phyloP scores from a whole-genome alignment of 2,888 invertebrate species.

The Pseudeuparius sepicola region DNA sequence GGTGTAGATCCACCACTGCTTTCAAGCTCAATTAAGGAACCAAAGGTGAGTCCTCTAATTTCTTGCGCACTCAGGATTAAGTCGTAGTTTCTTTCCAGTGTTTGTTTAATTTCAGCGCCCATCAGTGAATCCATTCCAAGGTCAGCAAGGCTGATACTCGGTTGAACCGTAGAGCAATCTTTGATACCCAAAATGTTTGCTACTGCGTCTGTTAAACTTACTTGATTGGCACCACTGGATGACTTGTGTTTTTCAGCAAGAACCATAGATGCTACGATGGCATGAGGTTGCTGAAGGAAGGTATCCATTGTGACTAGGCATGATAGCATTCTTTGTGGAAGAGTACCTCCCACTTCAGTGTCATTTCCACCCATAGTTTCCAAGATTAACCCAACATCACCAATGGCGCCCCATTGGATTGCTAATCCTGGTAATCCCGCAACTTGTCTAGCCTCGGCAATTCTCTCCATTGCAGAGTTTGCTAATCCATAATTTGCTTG shows the following conservation, averaged over 20 bases:
- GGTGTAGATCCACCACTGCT: conserved; percentile 27
- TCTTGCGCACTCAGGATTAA: conserved; percentile 84
- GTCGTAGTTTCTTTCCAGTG: conserved; percentile 86
- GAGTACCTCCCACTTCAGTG: conserved; percentile 86
- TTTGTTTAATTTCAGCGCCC: conserved; percentile 98
- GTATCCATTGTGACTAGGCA: conserved; percentile 81
- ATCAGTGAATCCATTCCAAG: conserved; percentile 97
- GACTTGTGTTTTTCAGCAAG: conserved; percentile 73
- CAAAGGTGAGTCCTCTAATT: conserved; percentile 74
- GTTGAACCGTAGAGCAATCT: conserved; percentile 69
- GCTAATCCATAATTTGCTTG: conserved; percentile 96
- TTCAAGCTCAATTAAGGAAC: conserved; percentile 54
- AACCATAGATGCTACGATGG: conserved; percentile 75
- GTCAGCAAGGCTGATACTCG: conserved; percentile 75
- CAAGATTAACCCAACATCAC: conserved; percentile 88
- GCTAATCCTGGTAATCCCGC: conserved; percentile 79
- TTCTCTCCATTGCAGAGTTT: conserved; percentile 95
- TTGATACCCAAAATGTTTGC: conserved; percentile 87
- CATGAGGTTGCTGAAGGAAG: conserved; percentile 82
- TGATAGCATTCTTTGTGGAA: conserved; percentile 92
- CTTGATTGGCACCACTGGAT: conserved; percentile 45
- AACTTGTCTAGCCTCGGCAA: conserved; percentile 75
- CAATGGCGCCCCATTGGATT: conserved; percentile 98
- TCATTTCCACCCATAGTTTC: conserved; percentile 87
- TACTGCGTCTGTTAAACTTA: conserved; percentile 65